Percentiles rank a stretch among this genome's conserved stretches.
Evolutionary conservation across 1,140 invertebrate genomes (phyloP).

Genomic region (Aphis gossypii): DNA sequence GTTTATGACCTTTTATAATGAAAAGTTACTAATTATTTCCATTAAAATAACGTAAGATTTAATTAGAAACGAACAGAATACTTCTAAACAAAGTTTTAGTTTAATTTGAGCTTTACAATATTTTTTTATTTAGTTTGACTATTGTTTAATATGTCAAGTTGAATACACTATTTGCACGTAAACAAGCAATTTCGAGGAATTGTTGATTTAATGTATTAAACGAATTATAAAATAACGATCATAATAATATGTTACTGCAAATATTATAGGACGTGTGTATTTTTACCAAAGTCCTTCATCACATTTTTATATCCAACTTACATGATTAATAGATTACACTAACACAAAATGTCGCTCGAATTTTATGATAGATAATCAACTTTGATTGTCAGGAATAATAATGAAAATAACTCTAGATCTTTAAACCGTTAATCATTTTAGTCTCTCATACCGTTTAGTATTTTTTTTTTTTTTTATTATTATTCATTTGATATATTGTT

Average conservation of each 20-base stretch:
- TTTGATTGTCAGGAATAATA: not conserved
- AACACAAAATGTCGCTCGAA: not conserved
- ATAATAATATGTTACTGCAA: not conserved
- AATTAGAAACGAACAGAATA: constrained; percentile 34
- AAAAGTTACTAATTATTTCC: constrained; percentile 49
- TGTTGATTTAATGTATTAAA: not conserved
- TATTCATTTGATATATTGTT: not conserved
- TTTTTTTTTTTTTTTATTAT: not conserved
- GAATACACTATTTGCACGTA: not conserved
- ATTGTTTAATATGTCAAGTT: not conserved
- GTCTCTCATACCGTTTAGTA: not conserved
- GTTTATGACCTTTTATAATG: constrained; percentile 36
- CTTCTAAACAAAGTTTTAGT: constrained; percentile 9
- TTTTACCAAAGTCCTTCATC: not conserved
- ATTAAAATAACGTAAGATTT: constrained; percentile 37
- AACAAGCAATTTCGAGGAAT: not conserved
- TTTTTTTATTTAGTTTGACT: not conserved
- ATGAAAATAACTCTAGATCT: not conserved
- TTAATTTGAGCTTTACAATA: not conserved
- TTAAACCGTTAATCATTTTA: constrained; percentile 31
- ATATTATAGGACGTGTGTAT: not conserved
- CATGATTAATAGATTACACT: not conserved
- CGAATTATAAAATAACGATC: not conserved
- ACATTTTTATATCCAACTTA: not conserved
- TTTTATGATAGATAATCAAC: not conserved